Evolutionary conservation across 2,113 vertebrate species (phyloP).

Genomic region (Probosciger aterrimus): DNA sequence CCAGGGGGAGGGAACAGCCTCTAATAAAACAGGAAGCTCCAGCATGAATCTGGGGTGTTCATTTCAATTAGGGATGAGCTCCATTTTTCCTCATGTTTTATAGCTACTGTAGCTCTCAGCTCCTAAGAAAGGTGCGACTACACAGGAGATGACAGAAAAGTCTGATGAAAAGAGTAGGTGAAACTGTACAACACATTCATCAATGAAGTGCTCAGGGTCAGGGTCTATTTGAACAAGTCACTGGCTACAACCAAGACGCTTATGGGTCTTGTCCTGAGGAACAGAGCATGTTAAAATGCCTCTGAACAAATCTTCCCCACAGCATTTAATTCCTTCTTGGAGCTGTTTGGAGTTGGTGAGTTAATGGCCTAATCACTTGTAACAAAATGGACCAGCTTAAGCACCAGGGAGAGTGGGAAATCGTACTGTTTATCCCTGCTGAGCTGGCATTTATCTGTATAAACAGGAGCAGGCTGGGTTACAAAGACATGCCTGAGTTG

Average conservation of each 20-base stretch:
- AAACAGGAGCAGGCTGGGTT: background rate
- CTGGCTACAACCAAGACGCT: background rate
- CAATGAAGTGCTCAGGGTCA: background rate
- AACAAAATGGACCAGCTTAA: conserved; percentile 3
- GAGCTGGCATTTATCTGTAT: conserved; percentile 10
- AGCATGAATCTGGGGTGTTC: background rate
- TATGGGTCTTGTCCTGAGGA: background rate
- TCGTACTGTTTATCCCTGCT: background rate
- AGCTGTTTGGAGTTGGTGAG: background rate
- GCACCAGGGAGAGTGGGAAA: background rate
- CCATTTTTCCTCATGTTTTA: background rate
- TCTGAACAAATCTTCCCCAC: background rate
- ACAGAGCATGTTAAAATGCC: background rate
- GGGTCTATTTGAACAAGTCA: background rate
- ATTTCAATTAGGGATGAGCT: conserved; percentile 4
- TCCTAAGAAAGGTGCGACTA: background rate
- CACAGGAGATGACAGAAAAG: background rate
- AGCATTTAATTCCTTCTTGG: conserved; percentile 9
- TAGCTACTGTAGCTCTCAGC: background rate
- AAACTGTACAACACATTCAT: background rate
- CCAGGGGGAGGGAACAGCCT: background rate
- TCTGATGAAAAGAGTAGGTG: background rate
- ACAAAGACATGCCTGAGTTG: background rate
- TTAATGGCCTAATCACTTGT: conserved; percentile 12
- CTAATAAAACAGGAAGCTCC: background rate